phyloP scores from a whole-genome alignment of 2,113 vertebrate genomes.

The Periophthalmus modestus region DNA sequence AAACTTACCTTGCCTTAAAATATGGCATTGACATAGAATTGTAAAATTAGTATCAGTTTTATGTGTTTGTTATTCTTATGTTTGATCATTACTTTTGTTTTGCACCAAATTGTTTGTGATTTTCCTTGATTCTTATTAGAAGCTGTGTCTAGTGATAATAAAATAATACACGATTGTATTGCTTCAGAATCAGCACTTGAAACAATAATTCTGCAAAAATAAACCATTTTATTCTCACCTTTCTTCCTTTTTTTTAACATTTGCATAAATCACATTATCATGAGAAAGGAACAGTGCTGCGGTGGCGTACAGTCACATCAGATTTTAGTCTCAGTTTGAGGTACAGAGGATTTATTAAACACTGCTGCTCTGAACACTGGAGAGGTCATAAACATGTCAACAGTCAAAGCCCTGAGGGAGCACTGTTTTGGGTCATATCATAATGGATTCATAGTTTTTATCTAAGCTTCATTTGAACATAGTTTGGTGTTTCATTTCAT shows the following conservation, averaged over 20 bases:
- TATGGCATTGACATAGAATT: too few species aligned
- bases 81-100: too few species aligned
- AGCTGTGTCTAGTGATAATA: background rate
- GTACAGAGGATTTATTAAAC: background rate
- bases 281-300: background rate
- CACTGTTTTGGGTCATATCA: background rate
- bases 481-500: background rate
- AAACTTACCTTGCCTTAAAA: too few species aligned
- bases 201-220: background rate
- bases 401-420: constrained; percentile 1
- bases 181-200: background rate
- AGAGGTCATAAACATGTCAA: constrained; percentile 8
- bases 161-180: background rate
- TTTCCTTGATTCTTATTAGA: background rate
- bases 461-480: background rate
- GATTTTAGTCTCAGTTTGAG: background rate
- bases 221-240: background rate
- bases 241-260: background rate
- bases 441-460: background rate
- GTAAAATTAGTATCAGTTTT: too few species aligned
- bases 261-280: background rate
- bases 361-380: background rate
- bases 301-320: background rate
- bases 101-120: too few species aligned
- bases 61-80: too few species aligned